Evolutionary conservation across 2,888 invertebrate genomes (phyloP).

Genomic region (Drosophila limbata): DNA sequence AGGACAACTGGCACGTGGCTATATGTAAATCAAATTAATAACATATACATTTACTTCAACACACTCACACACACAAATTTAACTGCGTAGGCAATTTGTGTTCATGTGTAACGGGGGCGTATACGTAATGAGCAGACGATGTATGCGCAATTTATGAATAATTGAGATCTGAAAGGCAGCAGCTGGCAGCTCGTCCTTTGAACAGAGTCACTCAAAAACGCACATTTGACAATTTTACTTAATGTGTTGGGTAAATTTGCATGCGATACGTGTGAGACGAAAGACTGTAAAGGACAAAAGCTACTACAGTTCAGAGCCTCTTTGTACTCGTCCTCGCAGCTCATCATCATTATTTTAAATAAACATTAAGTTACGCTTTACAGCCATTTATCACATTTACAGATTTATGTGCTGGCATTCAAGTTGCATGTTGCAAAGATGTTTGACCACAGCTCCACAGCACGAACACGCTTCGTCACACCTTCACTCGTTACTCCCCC

Average conservation of each 20-base stretch:
- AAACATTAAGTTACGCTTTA: slow-evolving; percentile 74
- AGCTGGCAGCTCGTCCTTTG: slow-evolving; percentile 21
- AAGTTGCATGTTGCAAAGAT: slow-evolving; percentile 45
- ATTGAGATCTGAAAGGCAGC: slow-evolving; percentile 65
- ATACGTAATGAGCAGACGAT: slow-evolving; percentile 67
- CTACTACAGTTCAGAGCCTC: slow-evolving; percentile 3
- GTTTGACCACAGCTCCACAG: slow-evolving; percentile 13
- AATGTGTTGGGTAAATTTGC: slow-evolving; percentile 41
- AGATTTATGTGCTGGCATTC: slow-evolving; percentile 71
- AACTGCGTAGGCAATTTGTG: slow-evolving; percentile 37
- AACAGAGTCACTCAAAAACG: slow-evolving; percentile 29
- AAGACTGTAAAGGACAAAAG: not conserved
- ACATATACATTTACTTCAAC: slow-evolving; percentile 19
- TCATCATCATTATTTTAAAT: slow-evolving; percentile 81
- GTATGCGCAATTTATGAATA: slow-evolving; percentile 75
- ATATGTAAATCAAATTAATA: slow-evolving; percentile 71
- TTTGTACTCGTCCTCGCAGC: slow-evolving; percentile 4
- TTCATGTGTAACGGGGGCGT: slow-evolving; percentile 43
- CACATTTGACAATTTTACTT: slow-evolving; percentile 47
- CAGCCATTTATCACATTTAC: slow-evolving; percentile 79
- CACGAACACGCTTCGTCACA: slow-evolving; percentile 16
- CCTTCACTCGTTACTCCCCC: not conserved
- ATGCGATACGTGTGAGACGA: slow-evolving; percentile 17
- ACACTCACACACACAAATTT: slow-evolving; percentile 7
- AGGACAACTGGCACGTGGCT: slow-evolving; percentile 41